Percentiles rank a stretch among this genome's conserved stretches.
Evolutionary conservation across 2,113 vertebrate genomes (phyloP).

Genomic region (Arenaria interpres): DNA sequence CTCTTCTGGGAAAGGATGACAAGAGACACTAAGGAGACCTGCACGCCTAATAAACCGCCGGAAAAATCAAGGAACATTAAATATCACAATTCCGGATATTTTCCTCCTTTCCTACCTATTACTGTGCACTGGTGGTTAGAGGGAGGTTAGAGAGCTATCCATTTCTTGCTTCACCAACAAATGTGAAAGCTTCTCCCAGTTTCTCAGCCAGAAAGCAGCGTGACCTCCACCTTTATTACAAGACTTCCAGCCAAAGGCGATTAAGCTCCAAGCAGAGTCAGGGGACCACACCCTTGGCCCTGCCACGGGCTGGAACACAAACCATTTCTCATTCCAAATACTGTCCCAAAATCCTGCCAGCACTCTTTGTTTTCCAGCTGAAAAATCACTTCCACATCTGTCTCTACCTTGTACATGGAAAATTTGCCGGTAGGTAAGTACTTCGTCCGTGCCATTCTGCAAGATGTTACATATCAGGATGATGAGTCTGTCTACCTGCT

Average conservation of each 20-base stretch:
- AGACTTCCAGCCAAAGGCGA: neutral
- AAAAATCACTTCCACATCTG: neutral
- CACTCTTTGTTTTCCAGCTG: neutral
- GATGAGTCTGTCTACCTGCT: neutral
- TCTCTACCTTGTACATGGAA: neutral
- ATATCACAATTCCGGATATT: neutral
- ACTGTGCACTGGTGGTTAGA: neutral
- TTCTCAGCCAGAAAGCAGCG: neutral
- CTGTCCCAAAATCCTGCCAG: neutral
- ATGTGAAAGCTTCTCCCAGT: accelerated
- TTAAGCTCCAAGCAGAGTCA: neutral
- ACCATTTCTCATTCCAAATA: neutral
- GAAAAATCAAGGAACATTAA: neutral
- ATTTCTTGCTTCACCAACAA: neutral
- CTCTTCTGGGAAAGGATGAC: neutral
- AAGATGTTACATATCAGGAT: neutral
- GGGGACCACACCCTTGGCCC: constrained; percentile 43
- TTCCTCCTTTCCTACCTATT: neutral
- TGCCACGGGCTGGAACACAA: neutral
- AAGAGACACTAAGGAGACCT: neutral
- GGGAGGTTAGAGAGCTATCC: neutral
- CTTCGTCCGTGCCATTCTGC: neutral
- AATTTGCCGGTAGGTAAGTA: neutral
- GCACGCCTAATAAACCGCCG: neutral
- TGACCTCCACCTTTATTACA: neutral